Evolutionary conservation across 2,888 invertebrate genomes (phyloP).

Genomic region (Dasypogon diadema): DNA sequence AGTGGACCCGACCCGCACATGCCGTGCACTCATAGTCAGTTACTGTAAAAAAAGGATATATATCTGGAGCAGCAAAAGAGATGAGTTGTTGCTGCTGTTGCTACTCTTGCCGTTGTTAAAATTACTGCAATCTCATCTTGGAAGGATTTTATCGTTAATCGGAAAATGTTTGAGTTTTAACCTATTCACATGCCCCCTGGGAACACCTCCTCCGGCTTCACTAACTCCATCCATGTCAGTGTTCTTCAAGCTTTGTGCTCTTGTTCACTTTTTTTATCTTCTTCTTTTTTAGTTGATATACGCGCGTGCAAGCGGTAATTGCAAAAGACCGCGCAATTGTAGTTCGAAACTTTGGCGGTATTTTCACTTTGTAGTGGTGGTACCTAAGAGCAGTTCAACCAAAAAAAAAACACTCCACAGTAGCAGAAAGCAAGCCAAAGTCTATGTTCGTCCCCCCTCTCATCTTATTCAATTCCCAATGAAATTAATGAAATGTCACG

Average conservation of each 20-base stretch:
- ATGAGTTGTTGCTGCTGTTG: slow-evolving; percentile 9
- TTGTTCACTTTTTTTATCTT: too few relatives aligned
- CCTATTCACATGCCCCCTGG: too few relatives aligned
- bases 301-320: neutral
- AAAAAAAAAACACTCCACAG: too few relatives aligned
- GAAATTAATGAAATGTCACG: slow-evolving; percentile 35
- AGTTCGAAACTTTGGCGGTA: neutral
- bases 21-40: neutral
- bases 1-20: neutral
- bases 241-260: too few relatives aligned
- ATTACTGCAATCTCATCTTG: slow-evolving; percentile 11
- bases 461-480: neutral
- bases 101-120: slow-evolving; percentile 7
- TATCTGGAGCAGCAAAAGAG: slow-evolving; percentile 18
- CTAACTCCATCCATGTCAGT: too few relatives aligned
- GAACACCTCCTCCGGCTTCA: neutral
- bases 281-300: neutral
- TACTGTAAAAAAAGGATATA: neutral
- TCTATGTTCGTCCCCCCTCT: too few relatives aligned
- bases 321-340: neutral
- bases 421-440: too few relatives aligned
- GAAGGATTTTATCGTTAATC: slow-evolving; percentile 32
- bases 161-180: slow-evolving; percentile 8
- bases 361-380: slow-evolving; percentile 2
- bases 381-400: neutral